Percentiles rank a stretch among this genome's conserved stretches.
Conservation (phyloP, 1,140 invertebrate genomes). For the Xylocopa sonorina region DNA sequence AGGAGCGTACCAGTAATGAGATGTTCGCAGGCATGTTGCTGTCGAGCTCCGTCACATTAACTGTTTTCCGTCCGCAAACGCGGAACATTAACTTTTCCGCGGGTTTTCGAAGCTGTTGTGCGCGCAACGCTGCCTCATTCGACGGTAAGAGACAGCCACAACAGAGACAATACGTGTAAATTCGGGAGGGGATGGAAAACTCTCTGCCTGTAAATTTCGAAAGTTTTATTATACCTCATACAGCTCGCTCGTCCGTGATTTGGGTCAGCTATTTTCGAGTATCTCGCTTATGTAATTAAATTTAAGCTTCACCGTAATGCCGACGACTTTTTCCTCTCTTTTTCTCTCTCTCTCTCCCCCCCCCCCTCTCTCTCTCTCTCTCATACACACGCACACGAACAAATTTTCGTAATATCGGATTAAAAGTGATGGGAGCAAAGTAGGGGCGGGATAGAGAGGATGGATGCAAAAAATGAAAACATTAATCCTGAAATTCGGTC, state of each 20-base stretch:
- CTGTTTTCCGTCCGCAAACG: conserved; percentile 30
- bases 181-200: not conserved
- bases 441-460: too few relatives aligned
- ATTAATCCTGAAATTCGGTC: conserved; percentile 6
- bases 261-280: not conserved
- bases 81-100: conserved; percentile 51
- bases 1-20: conserved; percentile 33
- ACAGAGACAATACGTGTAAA: conserved; percentile 27
- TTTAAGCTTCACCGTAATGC: not conserved
- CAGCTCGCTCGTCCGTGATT: not conserved
- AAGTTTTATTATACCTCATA: conserved; percentile 38
- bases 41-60: conserved; percentile 28
- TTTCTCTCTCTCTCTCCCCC: too few relatives aligned
- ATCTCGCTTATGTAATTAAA: conserved; percentile 24
- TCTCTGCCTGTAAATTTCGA: conserved; percentile 32
- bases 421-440: too few relatives aligned
- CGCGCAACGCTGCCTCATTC: conserved; percentile 5
- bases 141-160: conserved; percentile 20
- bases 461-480: not conserved
- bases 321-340: too few relatives aligned
- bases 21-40: conserved; percentile 34
- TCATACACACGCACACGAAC: too few relatives aligned
- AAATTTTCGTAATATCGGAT: not conserved
- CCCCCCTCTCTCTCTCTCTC: too few relatives aligned
- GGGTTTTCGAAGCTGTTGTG: conserved; percentile 16